Evolutionary conservation across 2,888 invertebrate genomes (phyloP).

Genomic region (Drosophila gaucha): DNA sequence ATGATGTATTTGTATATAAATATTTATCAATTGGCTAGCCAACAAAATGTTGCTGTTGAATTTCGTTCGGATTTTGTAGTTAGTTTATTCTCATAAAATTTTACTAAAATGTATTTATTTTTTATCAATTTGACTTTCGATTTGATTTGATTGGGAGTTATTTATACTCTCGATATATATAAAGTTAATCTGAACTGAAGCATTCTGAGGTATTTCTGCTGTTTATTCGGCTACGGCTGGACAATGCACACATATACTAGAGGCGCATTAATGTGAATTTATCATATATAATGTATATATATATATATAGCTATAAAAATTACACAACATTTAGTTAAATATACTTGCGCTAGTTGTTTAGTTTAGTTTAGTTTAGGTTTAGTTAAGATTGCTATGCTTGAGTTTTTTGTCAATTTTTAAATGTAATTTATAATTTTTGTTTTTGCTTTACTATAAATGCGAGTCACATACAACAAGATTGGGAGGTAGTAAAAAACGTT

Average conservation of each 20-base stretch:
- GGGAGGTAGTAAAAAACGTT: conserved; percentile 75
- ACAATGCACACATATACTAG: conserved; percentile 10
- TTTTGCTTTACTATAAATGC: conserved; percentile 65
- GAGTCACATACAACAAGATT: conserved; percentile 75
- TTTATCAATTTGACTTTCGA: conserved; percentile 26
- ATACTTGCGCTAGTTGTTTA: conserved; percentile 54
- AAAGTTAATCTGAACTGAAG: conserved; percentile 52
- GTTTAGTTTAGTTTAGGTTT: conserved; percentile 38
- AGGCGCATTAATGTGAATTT: conserved; percentile 25
- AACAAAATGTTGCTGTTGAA: no score
- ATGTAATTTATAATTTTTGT: conserved; percentile 15
- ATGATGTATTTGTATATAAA: conserved; percentile 16
- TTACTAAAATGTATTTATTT: conserved; percentile 57
- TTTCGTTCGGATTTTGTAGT: conserved; percentile 16
- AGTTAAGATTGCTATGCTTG: conserved; percentile 53
- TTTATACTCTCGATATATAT: conserved; percentile 10
- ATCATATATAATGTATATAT: conserved; percentile 16
- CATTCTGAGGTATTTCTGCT: conserved; percentile 57
- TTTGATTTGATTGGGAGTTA: conserved; percentile 21
- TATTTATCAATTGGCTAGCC: conserved; percentile 53
- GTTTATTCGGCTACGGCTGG: conserved; percentile 35
- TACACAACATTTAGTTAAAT: conserved; percentile 74
- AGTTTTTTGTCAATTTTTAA: conserved; percentile 14
- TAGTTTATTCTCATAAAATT: conserved; percentile 42
- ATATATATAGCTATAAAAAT: conserved; percentile 71